A percentile compares a stretch with the other conserved stretches of the same genome.
phyloP scores from a whole-genome alignment of 2,888 invertebrate genomes.

The Leptinotarsa tumamoca region DNA sequence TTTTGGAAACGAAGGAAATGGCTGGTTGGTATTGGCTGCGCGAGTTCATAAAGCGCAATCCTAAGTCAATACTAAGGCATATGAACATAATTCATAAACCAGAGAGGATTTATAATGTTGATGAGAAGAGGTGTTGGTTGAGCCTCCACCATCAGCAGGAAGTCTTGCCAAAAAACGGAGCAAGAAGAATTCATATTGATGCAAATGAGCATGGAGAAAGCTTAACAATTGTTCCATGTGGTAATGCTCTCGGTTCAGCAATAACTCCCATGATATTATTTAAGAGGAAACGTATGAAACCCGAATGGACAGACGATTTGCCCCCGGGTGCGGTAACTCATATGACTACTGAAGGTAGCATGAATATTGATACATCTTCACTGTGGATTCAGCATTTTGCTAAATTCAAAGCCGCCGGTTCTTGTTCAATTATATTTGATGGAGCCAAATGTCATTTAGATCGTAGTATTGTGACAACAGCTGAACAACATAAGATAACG shows the following conservation, averaged over 20 bases:
- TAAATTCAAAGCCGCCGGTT: neutral
- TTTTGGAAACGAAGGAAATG: too few relatives aligned
- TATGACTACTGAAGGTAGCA: too few relatives aligned
- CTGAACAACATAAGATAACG: conserved; percentile 50
- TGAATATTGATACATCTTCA: neutral
- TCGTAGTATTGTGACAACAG: conserved; percentile 51
- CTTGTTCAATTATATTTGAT: conserved; percentile 17
- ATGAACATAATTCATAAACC: neutral
- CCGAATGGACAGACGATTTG: conserved; percentile 42
- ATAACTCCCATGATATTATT: conserved; percentile 57
- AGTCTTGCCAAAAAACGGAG: too few relatives aligned
- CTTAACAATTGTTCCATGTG: conserved; percentile 43
- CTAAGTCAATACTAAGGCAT: too few relatives aligned
- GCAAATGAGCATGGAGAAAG: too few relatives aligned
- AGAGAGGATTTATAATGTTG: conserved; percentile 50
- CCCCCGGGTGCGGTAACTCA: too few relatives aligned
- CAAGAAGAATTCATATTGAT: too few relatives aligned
- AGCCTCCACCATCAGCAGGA: too few relatives aligned
- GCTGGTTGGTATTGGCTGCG: neutral
- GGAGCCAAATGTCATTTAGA: too few relatives aligned
- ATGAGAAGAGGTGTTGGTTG: conserved; percentile 55
- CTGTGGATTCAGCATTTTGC: neutral
- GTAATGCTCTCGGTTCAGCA: conserved; percentile 52
- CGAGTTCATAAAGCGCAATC: too few relatives aligned
- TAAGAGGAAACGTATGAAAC: conserved; percentile 51